Percentiles rank a stretch among this genome's conserved stretches.
Evolutionary conservation across 2,797 vertebrate species (phyloP).

Genomic region (Menidia menidia): DNA sequence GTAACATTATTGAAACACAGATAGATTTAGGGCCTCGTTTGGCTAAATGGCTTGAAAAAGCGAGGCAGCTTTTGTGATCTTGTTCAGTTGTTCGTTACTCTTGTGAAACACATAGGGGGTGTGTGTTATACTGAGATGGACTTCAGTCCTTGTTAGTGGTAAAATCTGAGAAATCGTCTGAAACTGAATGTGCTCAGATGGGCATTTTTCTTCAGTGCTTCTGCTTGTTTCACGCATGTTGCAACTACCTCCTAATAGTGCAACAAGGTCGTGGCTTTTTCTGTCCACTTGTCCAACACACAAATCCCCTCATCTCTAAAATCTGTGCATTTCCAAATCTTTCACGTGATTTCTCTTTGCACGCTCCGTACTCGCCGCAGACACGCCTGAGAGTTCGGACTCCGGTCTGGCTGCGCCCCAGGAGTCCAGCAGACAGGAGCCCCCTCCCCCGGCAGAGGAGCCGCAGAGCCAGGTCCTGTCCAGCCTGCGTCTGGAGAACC

Average conservation of each 20-base stretch:
- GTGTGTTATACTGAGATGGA: too few relatives aligned
- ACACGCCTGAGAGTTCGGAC: slow-evolving; percentile 84
- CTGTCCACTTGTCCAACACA: too few relatives aligned
- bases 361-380: slow-evolving; percentile 61
- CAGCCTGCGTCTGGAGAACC: slow-evolving; percentile 95
- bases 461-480: slow-evolving; percentile 90
- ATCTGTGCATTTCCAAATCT: background rate
- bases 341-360: background rate
- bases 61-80: too few relatives aligned
- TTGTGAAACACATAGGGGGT: too few relatives aligned
- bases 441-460: slow-evolving; percentile 60
- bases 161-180: background rate
- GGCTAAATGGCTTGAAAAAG: too few relatives aligned
- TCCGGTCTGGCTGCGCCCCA: slow-evolving; percentile 79
- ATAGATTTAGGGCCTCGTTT: too few relatives aligned
- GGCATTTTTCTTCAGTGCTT: background rate
- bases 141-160: background rate
- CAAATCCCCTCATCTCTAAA: too few relatives aligned
- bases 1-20: background rate
- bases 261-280: background rate
- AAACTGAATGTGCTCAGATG: background rate
- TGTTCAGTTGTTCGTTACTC: too few relatives aligned
- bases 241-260: background rate
- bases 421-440: slow-evolving; percentile 71
- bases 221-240: background rate